These are phyloP conservation scores for Apamea monoglypha DNA, from an alignment of 2,888 invertebrate genomes.

Conservation along the genomic window DNA sequence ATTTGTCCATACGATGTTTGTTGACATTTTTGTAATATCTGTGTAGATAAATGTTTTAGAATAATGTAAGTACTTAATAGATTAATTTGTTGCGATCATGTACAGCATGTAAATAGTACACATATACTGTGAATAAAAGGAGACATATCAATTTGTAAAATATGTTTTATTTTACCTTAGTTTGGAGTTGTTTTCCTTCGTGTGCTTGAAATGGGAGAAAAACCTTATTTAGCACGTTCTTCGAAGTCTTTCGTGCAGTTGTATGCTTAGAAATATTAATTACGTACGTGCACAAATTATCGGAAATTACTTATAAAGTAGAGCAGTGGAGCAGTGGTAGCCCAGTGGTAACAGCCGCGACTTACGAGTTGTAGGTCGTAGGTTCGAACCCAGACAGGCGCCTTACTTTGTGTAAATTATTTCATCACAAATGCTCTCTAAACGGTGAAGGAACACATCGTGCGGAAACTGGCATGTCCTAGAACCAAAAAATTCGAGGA, in stretches of 20 bases:
- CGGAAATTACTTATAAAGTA: conserved; percentile 7
- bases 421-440: too few relatives aligned
- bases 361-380: too few relatives aligned
- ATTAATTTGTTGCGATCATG: conserved; percentile 76
- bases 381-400: too few relatives aligned
- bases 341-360: too few relatives aligned
- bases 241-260: conserved; percentile 8
- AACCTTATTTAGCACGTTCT: conserved; percentile 3
- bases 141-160: conserved; percentile 89
- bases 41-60: conserved; percentile 75
- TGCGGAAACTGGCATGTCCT: too few relatives aligned
- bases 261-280: conserved; percentile 18
- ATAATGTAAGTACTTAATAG: conserved; percentile 82
- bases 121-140: conserved; percentile 88
- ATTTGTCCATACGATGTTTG: conserved; percentile 57
- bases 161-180: conserved; percentile 72
- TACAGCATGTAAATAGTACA: conserved; percentile 86
- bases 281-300: background rate
- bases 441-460: too few relatives aligned
- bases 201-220: background rate
- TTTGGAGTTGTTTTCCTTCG: conserved; percentile 30
- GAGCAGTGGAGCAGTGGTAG: too few relatives aligned
- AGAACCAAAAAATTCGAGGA: too few relatives aligned
- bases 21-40: conserved; percentile 68
- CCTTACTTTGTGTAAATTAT: too few relatives aligned